Percentiles rank a stretch among this genome's conserved stretches.
phyloP scores from a whole-genome alignment of 1,140 invertebrate genomes.

The Trypoxylus dichotomus region DNA sequence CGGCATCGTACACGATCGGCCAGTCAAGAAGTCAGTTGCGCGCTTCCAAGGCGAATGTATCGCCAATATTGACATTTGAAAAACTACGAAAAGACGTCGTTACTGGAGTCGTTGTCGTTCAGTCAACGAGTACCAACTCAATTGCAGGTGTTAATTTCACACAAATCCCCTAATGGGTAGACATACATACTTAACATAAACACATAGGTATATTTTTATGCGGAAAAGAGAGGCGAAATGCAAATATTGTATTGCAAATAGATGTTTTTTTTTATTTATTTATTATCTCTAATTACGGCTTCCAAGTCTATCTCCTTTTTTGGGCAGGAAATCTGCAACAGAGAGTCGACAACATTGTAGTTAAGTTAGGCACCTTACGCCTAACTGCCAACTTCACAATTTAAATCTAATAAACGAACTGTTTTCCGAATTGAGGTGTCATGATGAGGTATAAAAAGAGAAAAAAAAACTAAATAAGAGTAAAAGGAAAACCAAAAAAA shows the following conservation, averaged over 20 bases:
- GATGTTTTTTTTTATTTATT: not conserved
- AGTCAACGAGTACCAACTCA: constrained; percentile 6
- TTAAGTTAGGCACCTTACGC: no score
- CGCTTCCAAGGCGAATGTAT: not conserved
- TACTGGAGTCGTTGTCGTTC: not conserved
- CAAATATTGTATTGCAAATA: not conserved
- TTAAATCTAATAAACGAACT: no score
- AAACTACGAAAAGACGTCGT: not conserved
- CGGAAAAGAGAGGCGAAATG: not conserved
- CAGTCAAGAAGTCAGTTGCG: not conserved
- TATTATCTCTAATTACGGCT: no score
- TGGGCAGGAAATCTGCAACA: no score
- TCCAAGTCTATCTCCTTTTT: no score
- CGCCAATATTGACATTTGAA: constrained; percentile 7
- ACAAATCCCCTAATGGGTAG: constrained; percentile 16
- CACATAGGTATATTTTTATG: not conserved
- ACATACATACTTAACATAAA: not conserved
- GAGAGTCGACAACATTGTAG: no score
- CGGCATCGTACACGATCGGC: not conserved
- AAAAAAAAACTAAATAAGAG: no score
- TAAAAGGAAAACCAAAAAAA: no score
- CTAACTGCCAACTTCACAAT: no score
- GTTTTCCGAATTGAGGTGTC: no score
- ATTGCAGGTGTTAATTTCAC: constrained; percentile 23
- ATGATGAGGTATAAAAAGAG: no score